Conservation (phyloP, 1,140 invertebrate genomes). For the Contarinia nasturtii region DNA sequence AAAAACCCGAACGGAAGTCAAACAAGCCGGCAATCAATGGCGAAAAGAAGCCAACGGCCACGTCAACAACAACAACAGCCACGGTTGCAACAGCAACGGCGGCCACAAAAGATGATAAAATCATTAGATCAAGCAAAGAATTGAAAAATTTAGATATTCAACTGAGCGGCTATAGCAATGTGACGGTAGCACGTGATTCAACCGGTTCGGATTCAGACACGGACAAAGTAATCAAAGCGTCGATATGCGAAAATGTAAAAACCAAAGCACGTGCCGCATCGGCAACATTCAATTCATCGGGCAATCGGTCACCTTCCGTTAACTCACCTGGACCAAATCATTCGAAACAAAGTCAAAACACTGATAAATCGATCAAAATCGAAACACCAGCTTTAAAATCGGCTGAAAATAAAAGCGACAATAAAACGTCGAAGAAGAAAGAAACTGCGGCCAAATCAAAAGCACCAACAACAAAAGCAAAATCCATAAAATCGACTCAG, state of each 20-base stretch:
- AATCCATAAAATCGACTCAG: too few relatives aligned
- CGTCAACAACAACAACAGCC: neutral
- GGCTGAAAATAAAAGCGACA: neutral
- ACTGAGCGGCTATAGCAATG: constrained; percentile 21
- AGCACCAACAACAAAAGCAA: too few relatives aligned
- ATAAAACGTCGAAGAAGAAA: too few relatives aligned
- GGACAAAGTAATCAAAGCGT: constrained; percentile 17
- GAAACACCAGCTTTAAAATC: neutral
- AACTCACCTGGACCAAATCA: neutral
- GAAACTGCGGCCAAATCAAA: too few relatives aligned
- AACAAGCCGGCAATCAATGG: too few relatives aligned
- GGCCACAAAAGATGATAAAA: neutral
- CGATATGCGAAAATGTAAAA: constrained; percentile 23
- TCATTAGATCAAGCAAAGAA: constrained; percentile 12
- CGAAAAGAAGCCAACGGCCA: too few relatives aligned
- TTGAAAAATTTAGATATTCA: constrained; percentile 22
- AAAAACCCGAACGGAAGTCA: too few relatives aligned
- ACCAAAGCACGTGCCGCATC: constrained; percentile 16
- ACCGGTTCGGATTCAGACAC: constrained; percentile 9
- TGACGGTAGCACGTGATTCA: constrained; percentile 15
- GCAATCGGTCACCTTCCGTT: too few relatives aligned
- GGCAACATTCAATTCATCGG: neutral
- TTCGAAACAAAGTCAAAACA: neutral
- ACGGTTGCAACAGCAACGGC: neutral
- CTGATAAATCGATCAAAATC: neutral